Evolutionary conservation across 2,888 invertebrate genomes (phyloP).

Genomic region (Caenorhabditis uteleia): DNA sequence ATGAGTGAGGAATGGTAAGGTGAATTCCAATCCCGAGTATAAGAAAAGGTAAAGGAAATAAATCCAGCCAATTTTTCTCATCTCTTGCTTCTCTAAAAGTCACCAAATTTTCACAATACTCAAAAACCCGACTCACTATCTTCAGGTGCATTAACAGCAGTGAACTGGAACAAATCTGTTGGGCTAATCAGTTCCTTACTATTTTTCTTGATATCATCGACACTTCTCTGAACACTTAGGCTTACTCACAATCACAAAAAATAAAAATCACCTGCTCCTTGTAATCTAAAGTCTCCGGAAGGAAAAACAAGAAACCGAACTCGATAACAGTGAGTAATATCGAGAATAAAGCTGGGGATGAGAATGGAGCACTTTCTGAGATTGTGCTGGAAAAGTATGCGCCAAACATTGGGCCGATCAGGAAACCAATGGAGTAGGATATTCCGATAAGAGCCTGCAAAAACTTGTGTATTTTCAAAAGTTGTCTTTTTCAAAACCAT

Average conservation of each 20-base stretch:
- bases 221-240: no score
- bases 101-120: background rate
- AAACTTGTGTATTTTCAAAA: background rate
- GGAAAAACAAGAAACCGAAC: slow-evolving; percentile 79
- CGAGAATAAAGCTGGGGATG: slow-evolving; percentile 68
- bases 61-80: slow-evolving; percentile 69
- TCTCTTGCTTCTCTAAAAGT: slow-evolving; percentile 46
- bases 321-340: slow-evolving; percentile 78
- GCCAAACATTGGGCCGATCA: slow-evolving; percentile 91
- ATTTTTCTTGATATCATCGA: slow-evolving; percentile 19
- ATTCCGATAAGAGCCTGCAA: slow-evolving; percentile 89
- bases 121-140: slow-evolving; percentile 37
- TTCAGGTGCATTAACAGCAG: slow-evolving; percentile 48
- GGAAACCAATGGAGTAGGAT: slow-evolving; percentile 96
- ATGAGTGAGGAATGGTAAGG: slow-evolving; percentile 93
- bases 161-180: slow-evolving; percentile 50
- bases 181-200: slow-evolving; percentile 41
- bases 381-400: slow-evolving; percentile 79
- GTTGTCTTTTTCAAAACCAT: slow-evolving; percentile 44
- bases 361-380: slow-evolving; percentile 27
- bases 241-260: no score
- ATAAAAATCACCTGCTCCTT: slow-evolving; percentile 24
- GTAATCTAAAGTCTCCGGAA: slow-evolving; percentile 79
- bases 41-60: slow-evolving; percentile 88
- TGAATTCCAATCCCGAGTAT: slow-evolving; percentile 95